Percentiles rank a stretch among this genome's conserved stretches.
Conservation (phyloP, 2,888 invertebrate species). For the Leptinotarsa tumamoca region DNA sequence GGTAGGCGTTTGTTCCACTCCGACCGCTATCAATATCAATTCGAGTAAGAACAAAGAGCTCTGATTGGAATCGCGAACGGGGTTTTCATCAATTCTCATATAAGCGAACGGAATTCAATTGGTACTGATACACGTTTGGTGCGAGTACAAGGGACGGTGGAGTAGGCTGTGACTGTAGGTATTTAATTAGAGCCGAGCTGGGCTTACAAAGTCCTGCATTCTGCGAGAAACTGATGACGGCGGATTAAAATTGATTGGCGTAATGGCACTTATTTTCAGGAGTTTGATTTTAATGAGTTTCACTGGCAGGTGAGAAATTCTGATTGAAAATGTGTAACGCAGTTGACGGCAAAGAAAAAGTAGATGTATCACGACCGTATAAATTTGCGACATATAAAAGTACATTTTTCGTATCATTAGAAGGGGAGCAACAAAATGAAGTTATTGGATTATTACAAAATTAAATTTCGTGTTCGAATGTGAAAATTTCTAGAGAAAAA, state of each 20-base stretch:
- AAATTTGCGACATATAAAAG: no score
- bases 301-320: neutral
- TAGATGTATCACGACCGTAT: no score
- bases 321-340: no score
- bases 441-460: no score
- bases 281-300: neutral
- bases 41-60: slow-evolving; percentile 38
- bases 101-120: slow-evolving; percentile 29
- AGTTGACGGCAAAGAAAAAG: no score
- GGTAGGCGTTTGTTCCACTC: slow-evolving; percentile 29
- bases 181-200: slow-evolving; percentile 20
- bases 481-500: no score
- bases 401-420: no score
- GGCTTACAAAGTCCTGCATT: neutral
- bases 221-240: neutral
- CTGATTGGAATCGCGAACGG: slow-evolving; percentile 39
- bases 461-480: no score
- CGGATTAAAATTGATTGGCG: neutral
- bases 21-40: slow-evolving; percentile 44
- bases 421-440: no score
- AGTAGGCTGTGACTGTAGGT: neutral
- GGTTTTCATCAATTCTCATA: slow-evolving; percentile 39
- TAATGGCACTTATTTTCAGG: neutral
- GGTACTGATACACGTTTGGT: slow-evolving; percentile 23
- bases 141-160: neutral